Percentiles rank a stretch among this genome's conserved stretches.
These are phyloP conservation scores for Araneus ventricosus DNA, from an alignment of 1,140 invertebrate genomes.

Conservation along the genomic window DNA sequence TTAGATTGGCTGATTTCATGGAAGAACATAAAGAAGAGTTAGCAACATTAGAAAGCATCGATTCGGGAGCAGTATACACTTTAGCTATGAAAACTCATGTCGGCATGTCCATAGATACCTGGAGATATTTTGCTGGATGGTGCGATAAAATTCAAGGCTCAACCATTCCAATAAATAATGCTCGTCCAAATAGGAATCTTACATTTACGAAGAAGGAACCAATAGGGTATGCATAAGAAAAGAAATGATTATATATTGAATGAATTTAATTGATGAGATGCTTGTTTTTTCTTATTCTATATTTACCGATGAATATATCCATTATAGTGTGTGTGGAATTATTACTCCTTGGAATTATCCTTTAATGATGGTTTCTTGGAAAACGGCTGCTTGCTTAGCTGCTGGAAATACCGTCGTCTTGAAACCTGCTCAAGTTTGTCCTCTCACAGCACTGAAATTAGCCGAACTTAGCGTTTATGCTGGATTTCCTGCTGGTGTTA, in stretches of 20 bases:
- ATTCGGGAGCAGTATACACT: slow-evolving; percentile 97
- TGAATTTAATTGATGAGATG: neutral
- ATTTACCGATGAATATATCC: neutral
- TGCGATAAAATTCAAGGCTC: slow-evolving; percentile 81
- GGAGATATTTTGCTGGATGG: slow-evolving; percentile 90
- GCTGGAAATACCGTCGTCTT: slow-evolving; percentile 85
- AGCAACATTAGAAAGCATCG: slow-evolving; percentile 94
- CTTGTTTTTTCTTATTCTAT: neutral
- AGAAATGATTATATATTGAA: neutral
- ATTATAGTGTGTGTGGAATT: slow-evolving; percentile 82
- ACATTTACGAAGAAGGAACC: slow-evolving; percentile 94
- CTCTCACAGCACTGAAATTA: slow-evolving; percentile 95
- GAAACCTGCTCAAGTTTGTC: slow-evolving; percentile 85
- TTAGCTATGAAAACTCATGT: slow-evolving; percentile 96
- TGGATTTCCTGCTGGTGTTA: slow-evolving; percentile 95
- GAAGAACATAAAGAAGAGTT: slow-evolving; percentile 95
- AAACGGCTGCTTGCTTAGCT: slow-evolving; percentile 84
- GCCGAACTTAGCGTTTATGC: slow-evolving; percentile 92
- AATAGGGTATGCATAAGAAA: slow-evolving; percentile 84
- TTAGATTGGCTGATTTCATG: slow-evolving; percentile 95
- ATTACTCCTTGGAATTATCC: slow-evolving; percentile 86
- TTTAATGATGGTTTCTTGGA: slow-evolving; percentile 82
- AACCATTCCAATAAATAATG: slow-evolving; percentile 85
- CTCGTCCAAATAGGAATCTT: slow-evolving; percentile 93
- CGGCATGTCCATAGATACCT: slow-evolving; percentile 96